Base-by-base conservation (phyloP, 2,797 vertebrate genomes). In the Prionace glauca region DNA sequence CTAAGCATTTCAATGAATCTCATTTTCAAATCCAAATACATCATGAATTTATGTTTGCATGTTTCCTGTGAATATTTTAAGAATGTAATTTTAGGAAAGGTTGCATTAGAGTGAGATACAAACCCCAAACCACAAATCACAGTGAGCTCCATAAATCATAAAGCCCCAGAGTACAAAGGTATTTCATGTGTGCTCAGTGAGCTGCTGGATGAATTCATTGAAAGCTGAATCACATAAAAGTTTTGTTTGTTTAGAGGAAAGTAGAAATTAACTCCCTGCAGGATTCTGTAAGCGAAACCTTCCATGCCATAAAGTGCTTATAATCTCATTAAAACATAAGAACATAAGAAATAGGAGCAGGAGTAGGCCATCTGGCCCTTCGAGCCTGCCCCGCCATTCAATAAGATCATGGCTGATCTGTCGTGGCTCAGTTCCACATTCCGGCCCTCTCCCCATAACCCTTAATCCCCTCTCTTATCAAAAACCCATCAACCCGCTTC, bases 251-350 rank as follows among this genome's bases (percentile, higher is more conserved):
- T 95, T 50, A 32, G 93, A 50, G 26, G 93, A 74, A 77, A 92
- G 20, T 95, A 71, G 71, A 77, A 77, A 95, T 95, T 29, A 74
- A 95, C 45, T 95, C 93, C 26, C 72, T 32, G 71, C 29, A 77
- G 41, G 77, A 45, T 94, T 56, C 41, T 56, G 69, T 50, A 95
- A 77, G 72, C 69, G 8, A 50, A 77, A 56, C 12, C 50, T 77
- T 50, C 93, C 71, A 77, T 77, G 69, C 93, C 45, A n/a, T 95
- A 22, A 95, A 95, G 93, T 56, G 71, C 71, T 95, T 77, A 67
- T 24, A 77, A 95, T 95, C 41, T 74, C 93, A 77, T 95, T 95
- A 95, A 95, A 95, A 32, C n/a, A n/a, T n/a, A n/a, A n/a, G n/a
- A n/a, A n/a, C n/a, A n/a, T n/a, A n/a, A n/a, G n/a, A n/a, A n/a